Evolutionary conservation across 2,888 invertebrate species (phyloP).

Genomic region (Polyommatus icarus): DNA sequence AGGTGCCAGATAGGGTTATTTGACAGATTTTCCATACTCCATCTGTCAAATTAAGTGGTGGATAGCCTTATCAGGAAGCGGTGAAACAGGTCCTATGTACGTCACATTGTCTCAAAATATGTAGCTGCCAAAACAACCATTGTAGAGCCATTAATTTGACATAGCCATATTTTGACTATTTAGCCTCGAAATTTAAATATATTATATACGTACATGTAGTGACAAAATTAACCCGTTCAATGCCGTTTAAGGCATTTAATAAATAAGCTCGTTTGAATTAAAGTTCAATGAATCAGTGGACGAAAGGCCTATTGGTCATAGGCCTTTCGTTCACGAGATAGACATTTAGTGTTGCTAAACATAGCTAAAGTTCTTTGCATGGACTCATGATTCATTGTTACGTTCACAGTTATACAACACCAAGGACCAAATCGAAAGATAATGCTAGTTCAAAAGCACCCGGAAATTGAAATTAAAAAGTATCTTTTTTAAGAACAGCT

Average conservation of each 20-base stretch:
- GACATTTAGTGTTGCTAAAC: conserved; percentile 29
- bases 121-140: too few relatives aligned
- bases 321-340: conserved; percentile 25
- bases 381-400: conserved; percentile 17
- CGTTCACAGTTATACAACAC: not conserved
- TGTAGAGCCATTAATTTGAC: too few relatives aligned
- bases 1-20: too few relatives aligned
- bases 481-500: too few relatives aligned
- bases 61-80: too few relatives aligned
- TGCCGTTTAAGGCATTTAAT: conserved; percentile 1
- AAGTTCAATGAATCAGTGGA: conserved; percentile 30
- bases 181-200: too few relatives aligned
- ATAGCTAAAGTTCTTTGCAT: conserved; percentile 23
- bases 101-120: too few relatives aligned
- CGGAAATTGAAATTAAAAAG: too few relatives aligned
- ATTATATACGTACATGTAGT: not conserved
- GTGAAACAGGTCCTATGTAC: too few relatives aligned
- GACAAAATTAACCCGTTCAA: not conserved
- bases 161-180: too few relatives aligned
- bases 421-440: not conserved
- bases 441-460: not conserved
- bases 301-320: conserved; percentile 20
- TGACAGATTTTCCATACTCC: too few relatives aligned
- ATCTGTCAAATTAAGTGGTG: too few relatives aligned
- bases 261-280: conserved; percentile 13